Conservation (phyloP, 2,797 vertebrate species). For the Antrozous pallidus region DNA sequence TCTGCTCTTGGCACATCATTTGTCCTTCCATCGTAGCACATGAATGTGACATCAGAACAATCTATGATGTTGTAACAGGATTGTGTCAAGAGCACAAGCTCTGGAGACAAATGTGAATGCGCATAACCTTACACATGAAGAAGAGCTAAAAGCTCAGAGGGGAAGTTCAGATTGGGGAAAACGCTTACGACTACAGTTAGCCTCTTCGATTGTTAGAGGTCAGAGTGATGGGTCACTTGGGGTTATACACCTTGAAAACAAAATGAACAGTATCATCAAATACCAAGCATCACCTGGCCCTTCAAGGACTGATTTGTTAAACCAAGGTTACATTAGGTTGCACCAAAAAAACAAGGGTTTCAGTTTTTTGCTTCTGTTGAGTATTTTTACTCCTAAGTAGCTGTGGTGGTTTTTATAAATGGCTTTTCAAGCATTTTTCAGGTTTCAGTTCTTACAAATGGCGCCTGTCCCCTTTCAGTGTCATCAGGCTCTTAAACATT, state of each 20-base stretch:
- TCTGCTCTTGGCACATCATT: background rate
- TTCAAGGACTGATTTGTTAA: background rate
- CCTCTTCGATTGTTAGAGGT: background rate
- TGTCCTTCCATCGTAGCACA: background rate
- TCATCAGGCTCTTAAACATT: background rate
- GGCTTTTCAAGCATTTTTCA: background rate
- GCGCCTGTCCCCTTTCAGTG: background rate
- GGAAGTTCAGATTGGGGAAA: background rate
- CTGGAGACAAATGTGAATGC: background rate
- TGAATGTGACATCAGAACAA: background rate
- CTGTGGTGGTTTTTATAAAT: background rate
- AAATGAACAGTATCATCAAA: background rate
- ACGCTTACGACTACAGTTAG: background rate
- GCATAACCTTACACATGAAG: background rate
- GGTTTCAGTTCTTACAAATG: background rate
- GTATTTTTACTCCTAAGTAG: background rate
- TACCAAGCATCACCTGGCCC: background rate
- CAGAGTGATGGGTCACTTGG: background rate
- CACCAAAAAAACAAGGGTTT: background rate
- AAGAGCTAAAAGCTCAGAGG: background rate
- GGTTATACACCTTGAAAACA: background rate
- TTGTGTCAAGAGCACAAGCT: background rate
- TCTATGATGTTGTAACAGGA: background rate
- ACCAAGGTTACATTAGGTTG: background rate
- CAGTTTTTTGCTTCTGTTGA: background rate